Percentiles rank a stretch among this genome's conserved stretches.
phyloP scores from a whole-genome alignment of 1,140 invertebrate genomes.

The Andricus grossulariae region DNA sequence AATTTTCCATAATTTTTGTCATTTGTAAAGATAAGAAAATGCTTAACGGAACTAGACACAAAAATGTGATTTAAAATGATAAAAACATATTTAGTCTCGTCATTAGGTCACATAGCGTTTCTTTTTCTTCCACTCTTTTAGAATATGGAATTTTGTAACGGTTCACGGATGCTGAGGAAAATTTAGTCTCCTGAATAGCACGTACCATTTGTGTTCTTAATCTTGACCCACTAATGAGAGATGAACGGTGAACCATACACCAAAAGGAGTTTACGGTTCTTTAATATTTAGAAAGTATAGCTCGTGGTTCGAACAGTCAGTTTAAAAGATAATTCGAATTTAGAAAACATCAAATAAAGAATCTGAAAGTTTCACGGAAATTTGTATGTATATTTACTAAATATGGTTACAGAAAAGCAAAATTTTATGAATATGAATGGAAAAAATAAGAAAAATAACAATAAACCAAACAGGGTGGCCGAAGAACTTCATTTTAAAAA shows the following conservation, averaged over 20 bases:
- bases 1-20: too few relatives aligned
- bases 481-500: too few relatives aligned
- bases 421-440: too few relatives aligned
- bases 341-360: too few relatives aligned
- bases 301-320: background rate
- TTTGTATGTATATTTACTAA: too few relatives aligned
- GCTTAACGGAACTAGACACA: too few relatives aligned
- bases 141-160: conserved; percentile 13
- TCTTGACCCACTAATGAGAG: background rate
- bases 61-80: too few relatives aligned
- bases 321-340: background rate
- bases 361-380: too few relatives aligned
- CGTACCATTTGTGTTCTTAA: conserved; percentile 9
- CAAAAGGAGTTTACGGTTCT: background rate
- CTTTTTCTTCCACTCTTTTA: background rate
- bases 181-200: background rate
- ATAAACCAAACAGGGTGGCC: too few relatives aligned
- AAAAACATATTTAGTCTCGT: background rate
- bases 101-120: background rate
- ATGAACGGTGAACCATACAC: background rate
- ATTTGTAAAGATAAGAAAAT: too few relatives aligned
- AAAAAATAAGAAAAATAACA: too few relatives aligned
- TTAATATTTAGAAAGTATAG: background rate
- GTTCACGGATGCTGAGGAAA: background rate
- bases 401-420: too few relatives aligned